Base-by-base conservation (phyloP, 2,888 invertebrate species). In the Macrophya annulata region DNA sequence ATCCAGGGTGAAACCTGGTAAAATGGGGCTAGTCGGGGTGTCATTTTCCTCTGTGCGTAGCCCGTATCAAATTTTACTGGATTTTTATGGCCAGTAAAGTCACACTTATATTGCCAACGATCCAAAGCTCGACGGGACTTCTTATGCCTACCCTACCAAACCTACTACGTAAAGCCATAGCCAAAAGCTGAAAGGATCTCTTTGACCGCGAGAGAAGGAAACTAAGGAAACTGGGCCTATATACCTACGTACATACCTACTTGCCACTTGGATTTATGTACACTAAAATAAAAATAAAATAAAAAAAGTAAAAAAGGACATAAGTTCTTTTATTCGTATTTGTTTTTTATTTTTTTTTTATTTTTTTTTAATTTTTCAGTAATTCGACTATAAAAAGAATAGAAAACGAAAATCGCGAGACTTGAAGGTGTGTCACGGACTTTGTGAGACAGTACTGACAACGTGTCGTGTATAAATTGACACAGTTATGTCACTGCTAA, bases 1-100 rank as follows among this genome's bases (percentile, higher is more conserved):
- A 62, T 81, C 17, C 21, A 21, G n/a, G 62, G n/a, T 9, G 40
- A 48, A 65, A 45, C 45, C 43, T 40, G 65, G 48, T 48, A 17
- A 48, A 45, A 81, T 51, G 9, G 83, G 83, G 25, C 51, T 40
- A 51, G 48, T 45, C 79, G 17, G 74, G 83, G 37, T 65, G 85
- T 43, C 65, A 59, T 76, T 86, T 84, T 81, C 84, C 59, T 65
- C 86, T 82, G 85, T 86, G 68, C 79, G 68, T n/a, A 48, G 37
- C 68, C 37, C 84, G 77, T 81, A 81, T 81, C 62, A 83, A 83
- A 83, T 83, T 83, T 82, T 65, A 68, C 45, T 65, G 51, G 51
- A 37, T 65, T 83, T 83, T 83, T 83, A 83, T 48, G 68, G 48
- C 45, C 83, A 45, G 83, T 68, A 83, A 83, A 83, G 83, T 83